Evolutionary conservation across 37 sponge, comb jelly and placozoan species (phyloP).

Genomic region (Chondrosia reniformis): DNA sequence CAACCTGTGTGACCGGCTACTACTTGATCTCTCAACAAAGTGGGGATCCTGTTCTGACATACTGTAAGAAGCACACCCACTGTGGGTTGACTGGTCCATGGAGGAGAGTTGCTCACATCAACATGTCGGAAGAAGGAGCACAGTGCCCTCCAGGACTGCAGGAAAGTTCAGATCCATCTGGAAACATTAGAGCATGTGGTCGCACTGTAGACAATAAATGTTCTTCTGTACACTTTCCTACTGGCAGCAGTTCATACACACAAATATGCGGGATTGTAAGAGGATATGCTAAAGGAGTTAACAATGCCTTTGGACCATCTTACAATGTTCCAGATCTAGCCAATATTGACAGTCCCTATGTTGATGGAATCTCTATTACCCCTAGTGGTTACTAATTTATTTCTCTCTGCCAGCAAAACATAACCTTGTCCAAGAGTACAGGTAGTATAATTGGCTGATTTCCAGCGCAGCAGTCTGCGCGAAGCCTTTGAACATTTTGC

Average conservation of each 20-base stretch:
- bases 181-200: constrained; percentile 18
- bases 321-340: background rate
- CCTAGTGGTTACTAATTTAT: no score
- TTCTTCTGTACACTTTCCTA: background rate
- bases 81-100: constrained; percentile 4
- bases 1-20: background rate
- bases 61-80: background rate
- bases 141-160: constrained; percentile 1
- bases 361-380: constrained; percentile 21
- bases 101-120: constrained; percentile 16
- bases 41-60: constrained; percentile 1
- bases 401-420: no score
- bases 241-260: background rate
- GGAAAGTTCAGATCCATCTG: background rate
- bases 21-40: background rate
- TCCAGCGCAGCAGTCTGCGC: no score
- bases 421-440: no score
- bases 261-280: constrained; percentile 7
- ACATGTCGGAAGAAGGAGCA: constrained; percentile 13
- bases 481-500: no score
- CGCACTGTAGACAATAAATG: background rate
- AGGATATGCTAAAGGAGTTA: background rate
- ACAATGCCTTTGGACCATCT: constrained; percentile 21
- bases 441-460: no score
- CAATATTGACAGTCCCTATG: constrained; percentile 5